Evolutionary conservation across 2,113 vertebrate genomes (phyloP).

Genomic region (Prionailurus bengalensis): DNA sequence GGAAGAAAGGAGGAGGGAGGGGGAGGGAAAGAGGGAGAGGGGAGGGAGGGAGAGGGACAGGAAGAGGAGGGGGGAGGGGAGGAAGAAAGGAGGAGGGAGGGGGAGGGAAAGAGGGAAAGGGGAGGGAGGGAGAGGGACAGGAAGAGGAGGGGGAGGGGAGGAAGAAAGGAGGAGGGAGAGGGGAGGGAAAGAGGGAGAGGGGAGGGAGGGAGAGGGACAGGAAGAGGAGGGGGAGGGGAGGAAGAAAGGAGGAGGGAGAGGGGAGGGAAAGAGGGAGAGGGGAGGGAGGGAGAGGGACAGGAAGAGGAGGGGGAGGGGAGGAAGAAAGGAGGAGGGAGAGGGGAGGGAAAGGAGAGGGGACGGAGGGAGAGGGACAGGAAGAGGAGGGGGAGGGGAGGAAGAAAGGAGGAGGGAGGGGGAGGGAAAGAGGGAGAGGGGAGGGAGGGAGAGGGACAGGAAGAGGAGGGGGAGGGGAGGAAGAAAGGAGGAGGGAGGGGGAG

Average conservation of each 20-base stretch:
- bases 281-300: not conserved
- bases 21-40: not conserved
- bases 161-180: not conserved
- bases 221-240: no score
- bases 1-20: no score
- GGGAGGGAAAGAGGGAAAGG: not conserved
- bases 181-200: not conserved
- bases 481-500: not conserved
- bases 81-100: fast-evolving
- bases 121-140: not conserved
- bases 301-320: not conserved
- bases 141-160: not conserved
- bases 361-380: not conserved
- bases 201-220: not conserved
- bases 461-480: not conserved
- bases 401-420: not conserved
- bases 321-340: not conserved
- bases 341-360: not conserved
- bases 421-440: not conserved
- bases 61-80: no score
- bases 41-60: not conserved
- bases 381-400: not conserved
- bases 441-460: fast-evolving
- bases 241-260: no score
- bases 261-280: not conserved